Evolutionary conservation across 2,113 vertebrate species (phyloP).

Genomic region (Cynoglossus semilaevis): DNA sequence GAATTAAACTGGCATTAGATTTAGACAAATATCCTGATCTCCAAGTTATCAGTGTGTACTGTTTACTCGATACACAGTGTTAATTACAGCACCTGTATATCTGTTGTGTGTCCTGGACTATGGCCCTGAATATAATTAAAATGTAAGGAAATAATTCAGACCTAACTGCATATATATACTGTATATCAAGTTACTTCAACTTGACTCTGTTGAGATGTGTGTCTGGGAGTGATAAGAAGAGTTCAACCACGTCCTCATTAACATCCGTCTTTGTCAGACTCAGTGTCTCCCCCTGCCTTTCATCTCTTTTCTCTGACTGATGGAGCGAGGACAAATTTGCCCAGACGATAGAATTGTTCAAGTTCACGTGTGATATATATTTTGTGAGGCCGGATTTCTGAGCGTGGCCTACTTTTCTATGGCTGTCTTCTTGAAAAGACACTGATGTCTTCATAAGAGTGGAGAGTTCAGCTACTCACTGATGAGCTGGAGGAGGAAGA

Average conservation of each 20-base stretch:
- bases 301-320: conserved; percentile 23
- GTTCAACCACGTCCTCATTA: conserved; percentile 25
- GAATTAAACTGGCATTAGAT: too few relatives aligned
- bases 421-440: conserved; percentile 64
- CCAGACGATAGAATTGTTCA: conserved; percentile 25
- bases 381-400: conserved; percentile 32
- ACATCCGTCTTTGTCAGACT: conserved; percentile 22
- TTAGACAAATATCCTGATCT: too few relatives aligned
- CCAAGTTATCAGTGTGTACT: too few relatives aligned
- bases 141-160: too few relatives aligned
- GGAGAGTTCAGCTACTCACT: conserved; percentile 62
- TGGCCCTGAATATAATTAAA: too few relatives aligned
- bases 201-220: too few relatives aligned
- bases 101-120: too few relatives aligned
- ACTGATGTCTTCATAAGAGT: conserved; percentile 65
- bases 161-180: too few relatives aligned
- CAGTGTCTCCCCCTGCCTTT: conserved; percentile 7
- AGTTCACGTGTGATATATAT: conserved; percentile 20
- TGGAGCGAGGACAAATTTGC: conserved; percentile 12
- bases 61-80: too few relatives aligned
- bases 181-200: too few relatives aligned
- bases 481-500: conserved; percentile 69
- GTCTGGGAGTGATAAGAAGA: too few relatives aligned
- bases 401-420: conserved; percentile 53
- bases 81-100: too few relatives aligned